Evolutionary conservation across 92 coral and sea anemone genomes (phyloP).

Genomic region (Desmophyllum pertusum): DNA sequence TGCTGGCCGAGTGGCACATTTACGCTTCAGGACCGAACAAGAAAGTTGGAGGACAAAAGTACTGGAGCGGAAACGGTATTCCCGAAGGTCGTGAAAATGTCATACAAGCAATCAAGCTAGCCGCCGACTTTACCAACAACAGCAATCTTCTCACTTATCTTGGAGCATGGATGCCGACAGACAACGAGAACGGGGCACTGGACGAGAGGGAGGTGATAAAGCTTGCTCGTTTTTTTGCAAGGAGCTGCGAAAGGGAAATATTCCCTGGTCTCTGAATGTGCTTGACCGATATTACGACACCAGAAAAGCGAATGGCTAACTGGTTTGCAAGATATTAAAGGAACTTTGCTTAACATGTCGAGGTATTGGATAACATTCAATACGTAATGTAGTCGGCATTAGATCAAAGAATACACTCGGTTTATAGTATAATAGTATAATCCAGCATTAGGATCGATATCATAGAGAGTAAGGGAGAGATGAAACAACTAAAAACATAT

Average conservation of each 20-base stretch:
- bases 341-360: conserved; percentile 55
- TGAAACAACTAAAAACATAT: too few species aligned
- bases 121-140: conserved; percentile 26
- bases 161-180: conserved; percentile 83
- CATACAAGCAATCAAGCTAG: conserved; percentile 30
- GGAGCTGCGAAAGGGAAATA: conserved; percentile 48
- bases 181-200: conserved; percentile 50
- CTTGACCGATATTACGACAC: conserved; percentile 71
- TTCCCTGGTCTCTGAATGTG: conserved; percentile 80
- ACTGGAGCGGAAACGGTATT: conserved; percentile 68
- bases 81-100: conserved; percentile 42
- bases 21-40: conserved; percentile 87
- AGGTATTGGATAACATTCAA: conserved; percentile 48
- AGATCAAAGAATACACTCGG: too few species aligned
- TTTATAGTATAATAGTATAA: too few species aligned
- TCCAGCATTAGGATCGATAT: too few species aligned
- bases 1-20: conserved; percentile 80
- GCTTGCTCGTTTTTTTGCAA: conserved; percentile 65
- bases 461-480: too few species aligned
- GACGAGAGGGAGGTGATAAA: conserved; percentile 62
- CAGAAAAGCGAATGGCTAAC: conserved; percentile 51
- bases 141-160: conserved; percentile 56
- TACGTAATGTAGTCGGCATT: background rate
- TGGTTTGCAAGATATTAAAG: conserved; percentile 31
- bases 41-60: conserved; percentile 50